Evolutionary conservation across 1,140 invertebrate species (phyloP), one percentile per base, ranked within the genome.

Genomic region (Drosophila murphyi): DNA sequence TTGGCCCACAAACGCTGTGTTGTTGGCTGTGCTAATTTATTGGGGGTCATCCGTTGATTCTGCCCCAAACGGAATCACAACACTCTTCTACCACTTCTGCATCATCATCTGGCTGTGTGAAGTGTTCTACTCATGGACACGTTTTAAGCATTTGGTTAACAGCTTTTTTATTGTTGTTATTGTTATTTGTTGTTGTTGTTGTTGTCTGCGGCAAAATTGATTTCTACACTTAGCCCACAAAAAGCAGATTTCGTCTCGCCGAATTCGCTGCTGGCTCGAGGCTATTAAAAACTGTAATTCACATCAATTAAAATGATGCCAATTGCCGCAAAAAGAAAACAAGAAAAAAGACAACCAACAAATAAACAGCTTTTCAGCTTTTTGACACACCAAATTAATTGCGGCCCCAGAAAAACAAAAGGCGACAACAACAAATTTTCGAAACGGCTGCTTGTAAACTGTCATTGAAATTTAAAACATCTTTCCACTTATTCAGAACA

Each of bases 271-370:
- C 34, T 12, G 32, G 57, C 43, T 34, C 29, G 35, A 50, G 57
- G 65, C 57, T 7, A 35, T 28, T 28, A 10, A 31, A 57, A 37
- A 47, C 39, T 59, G 63, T 28, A 59, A 50, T 65, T 70, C 52
- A 51, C 32, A 74, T 62, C 65, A 74, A 70, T 74, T 74, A 74
- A 70, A 74, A 74, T 62, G 51, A 51, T 70, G 72, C 72, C 72
- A 73, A 60, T 73, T 60, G 45, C 43, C 47, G 41, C n/a, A 31
- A 63, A 45, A 51, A 55, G 32, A 37, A 12, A 31, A 35, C 5
- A 31, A 8, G 47, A 51, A 34, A 43, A n/a, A 35, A 29, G 5
- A 31, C 8, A 64, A 51, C n/a, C 8, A 29, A 20, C 8, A 39
- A 69, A 62, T 52, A 54, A 47, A 56, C 39, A 61, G 39, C 41